Evolutionary conservation across 1,140 invertebrate species (phyloP), one percentile per base, ranked within the genome.

Genomic region (Drosophila ercepeae): DNA sequence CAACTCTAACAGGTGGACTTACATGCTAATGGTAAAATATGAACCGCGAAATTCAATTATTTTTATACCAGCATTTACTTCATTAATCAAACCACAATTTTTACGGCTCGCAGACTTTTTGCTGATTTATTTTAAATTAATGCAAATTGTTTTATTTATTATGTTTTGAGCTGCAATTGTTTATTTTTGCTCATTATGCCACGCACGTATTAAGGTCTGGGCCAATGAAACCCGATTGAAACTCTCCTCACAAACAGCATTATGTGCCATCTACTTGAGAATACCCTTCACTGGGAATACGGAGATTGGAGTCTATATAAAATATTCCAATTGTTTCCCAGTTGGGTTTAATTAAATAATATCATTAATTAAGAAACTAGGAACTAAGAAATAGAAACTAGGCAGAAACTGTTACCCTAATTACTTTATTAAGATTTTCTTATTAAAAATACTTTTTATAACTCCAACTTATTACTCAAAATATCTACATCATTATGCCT

Each of bases 201-300:
- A 39, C 13, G 18, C 82, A 88, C 82, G 82, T 88, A 88, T 82
- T 88, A 88, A 88, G 82, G 82, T 88, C 82, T 88, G 77, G 82
- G 82, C 73, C 82, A 88, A 68, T 82, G 74, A 71, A 88, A 88
- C 74, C 63, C 64, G 27, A 65, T 68, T 67, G 71, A 59, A 36
- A 46, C 42, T 29, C 60, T 61, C n/a, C 55, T 27, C 55, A 39
- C 60, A 54, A 54, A 11, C 7, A 4, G 19, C 55, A 45, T 52
- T 44, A 52, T 65, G 63, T 21, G 60, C 25, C 2, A n/a, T 14
- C 63, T 67, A 52, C 36, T 21, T 44, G 46, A 25, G 4, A 14
- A 27, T 52, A 16, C 25, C n/a, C 16, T 34, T 65, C 8, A 16
- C 36, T 16, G 13, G n/a, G n/a, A 0, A 7, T 16, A 7, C 4